Conservation (phyloP, 2,113 vertebrate genomes). For the Pygoscelis adeliae region DNA sequence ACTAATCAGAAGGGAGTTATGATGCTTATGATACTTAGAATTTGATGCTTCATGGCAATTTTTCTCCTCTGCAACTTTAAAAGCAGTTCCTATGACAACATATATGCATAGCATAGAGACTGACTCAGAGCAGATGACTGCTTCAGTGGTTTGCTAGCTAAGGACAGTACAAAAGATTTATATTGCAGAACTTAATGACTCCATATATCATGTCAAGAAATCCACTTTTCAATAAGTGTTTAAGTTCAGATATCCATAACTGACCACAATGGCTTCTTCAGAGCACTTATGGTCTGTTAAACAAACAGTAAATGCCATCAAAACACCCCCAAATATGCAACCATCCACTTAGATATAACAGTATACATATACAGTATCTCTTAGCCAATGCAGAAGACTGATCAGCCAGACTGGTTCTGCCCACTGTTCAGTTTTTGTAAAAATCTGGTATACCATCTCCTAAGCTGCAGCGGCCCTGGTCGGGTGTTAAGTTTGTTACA, state of each 20-base stretch:
- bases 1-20: neutral
- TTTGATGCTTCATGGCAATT: neutral
- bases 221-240: neutral
- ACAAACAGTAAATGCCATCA: neutral
- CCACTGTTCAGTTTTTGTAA: neutral
- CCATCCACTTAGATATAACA: neutral
- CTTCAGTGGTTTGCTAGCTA: neutral
- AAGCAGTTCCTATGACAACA: neutral
- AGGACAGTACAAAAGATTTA: neutral
- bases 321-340: neutral
- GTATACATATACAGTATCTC: accelerated
- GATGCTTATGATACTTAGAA: neutral
- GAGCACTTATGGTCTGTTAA: neutral
- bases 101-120: neutral
- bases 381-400: neutral
- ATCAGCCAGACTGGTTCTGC: neutral
- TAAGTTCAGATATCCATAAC: neutral
- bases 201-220: neutral
- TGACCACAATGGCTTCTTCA: neutral
- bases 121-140: neutral
- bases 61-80: neutral
- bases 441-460: neutral
- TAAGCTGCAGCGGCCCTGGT: neutral
- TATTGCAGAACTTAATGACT: neutral
- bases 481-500: neutral